Percentiles rank a stretch among this genome's conserved stretches.
These are phyloP conservation scores for Astreopora myriophthalma DNA, from an alignment of 64 coral and sea anemone species.

Conservation along the genomic window DNA sequence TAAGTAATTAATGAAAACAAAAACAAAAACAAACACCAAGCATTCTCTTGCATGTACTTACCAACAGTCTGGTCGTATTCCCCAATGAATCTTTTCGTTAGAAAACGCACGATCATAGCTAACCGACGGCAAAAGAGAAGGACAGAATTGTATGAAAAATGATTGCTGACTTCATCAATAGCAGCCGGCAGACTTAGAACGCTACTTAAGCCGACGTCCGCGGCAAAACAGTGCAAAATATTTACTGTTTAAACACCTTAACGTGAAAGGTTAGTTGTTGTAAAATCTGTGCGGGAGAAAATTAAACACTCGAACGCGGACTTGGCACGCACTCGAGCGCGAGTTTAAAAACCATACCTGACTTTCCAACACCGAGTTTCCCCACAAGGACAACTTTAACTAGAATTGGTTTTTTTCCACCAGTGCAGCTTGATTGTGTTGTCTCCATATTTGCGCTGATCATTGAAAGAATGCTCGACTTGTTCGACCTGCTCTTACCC, in stretches of 20 bases:
- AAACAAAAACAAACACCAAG: not conserved
- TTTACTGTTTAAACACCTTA: not conserved
- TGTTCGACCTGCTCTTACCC: not conserved
- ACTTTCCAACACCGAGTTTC: constrained; percentile 75
- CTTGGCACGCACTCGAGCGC: not conserved
- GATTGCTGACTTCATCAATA: not conserved
- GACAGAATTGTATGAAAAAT: not conserved
- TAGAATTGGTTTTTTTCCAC: constrained; percentile 16
- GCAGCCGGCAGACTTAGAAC: not conserved
- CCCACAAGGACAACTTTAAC: constrained; percentile 66
- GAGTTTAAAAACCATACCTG: constrained; percentile 7
- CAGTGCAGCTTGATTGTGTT: not conserved
- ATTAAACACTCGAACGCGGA: not conserved
- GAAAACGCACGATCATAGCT: constrained; percentile 79
- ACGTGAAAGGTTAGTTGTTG: too few relatives aligned
- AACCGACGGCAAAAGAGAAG: not conserved
- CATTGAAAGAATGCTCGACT: not conserved
- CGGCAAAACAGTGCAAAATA: not conserved
- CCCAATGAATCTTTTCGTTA: constrained; percentile 84
- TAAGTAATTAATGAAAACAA: not conserved
- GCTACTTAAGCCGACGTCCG: not conserved
- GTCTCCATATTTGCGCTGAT: not conserved
- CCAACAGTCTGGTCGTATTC: constrained; percentile 79
- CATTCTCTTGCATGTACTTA: not conserved
- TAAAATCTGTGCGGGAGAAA: not conserved